Conservation (phyloP, 2,888 invertebrate species). For the Limenitis arthemis region DNA sequence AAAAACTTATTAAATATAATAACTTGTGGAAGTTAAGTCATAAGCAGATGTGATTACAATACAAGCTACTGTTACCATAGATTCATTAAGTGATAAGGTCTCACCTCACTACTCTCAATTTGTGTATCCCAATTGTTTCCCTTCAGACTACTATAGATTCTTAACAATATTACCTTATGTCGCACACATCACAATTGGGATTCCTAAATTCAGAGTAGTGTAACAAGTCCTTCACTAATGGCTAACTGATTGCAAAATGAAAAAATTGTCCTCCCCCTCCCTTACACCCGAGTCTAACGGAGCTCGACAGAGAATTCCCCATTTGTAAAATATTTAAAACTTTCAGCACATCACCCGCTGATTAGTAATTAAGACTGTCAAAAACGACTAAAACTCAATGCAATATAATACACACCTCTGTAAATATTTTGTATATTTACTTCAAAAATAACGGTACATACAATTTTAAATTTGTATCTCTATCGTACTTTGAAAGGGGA, state of each 20-base stretch:
- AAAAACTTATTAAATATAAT: constrained; percentile 46
- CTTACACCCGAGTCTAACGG: constrained; percentile 37
- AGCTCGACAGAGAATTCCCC: constrained; percentile 29
- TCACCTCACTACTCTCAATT: too few relatives aligned
- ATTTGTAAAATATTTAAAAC: constrained; percentile 30
- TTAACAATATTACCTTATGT: too few relatives aligned
- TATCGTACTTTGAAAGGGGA: constrained; percentile 62
- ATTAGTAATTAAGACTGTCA: constrained; percentile 32
- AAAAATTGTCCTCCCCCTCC: constrained; percentile 55
- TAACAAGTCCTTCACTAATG: constrained; percentile 44
- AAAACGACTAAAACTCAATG: constrained; percentile 44
- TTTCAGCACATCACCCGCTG: constrained; percentile 27
- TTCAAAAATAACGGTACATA: constrained; percentile 73
- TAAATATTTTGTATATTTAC: constrained; percentile 73
- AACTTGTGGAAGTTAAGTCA: constrained; percentile 50
- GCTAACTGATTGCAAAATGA: constrained; percentile 56
- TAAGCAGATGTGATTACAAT: constrained; percentile 64
- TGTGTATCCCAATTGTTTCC: too few relatives aligned
- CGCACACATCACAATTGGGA: too few relatives aligned
- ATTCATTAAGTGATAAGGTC: constrained; percentile 31
- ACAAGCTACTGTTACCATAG: constrained; percentile 65
- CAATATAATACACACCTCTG: constrained; percentile 68
- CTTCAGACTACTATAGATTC: too few relatives aligned
- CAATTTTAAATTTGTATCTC: constrained; percentile 69
- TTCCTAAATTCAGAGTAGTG: too few relatives aligned